phyloP scores from a whole-genome alignment of 2,797 vertebrate genomes.

The Artibeus lituratus region DNA sequence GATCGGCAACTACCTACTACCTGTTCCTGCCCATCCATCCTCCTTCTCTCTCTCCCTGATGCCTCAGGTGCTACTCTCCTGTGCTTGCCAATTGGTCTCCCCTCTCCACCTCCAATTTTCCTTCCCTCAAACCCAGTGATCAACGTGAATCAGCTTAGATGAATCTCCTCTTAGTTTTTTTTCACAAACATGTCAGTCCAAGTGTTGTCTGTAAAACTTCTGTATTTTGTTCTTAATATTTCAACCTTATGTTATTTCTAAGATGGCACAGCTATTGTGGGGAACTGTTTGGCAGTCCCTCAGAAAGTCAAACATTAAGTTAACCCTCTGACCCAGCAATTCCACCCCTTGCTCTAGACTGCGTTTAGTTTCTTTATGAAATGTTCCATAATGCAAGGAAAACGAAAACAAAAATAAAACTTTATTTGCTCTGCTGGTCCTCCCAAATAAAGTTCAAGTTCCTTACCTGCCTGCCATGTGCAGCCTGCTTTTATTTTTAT shows the following conservation, averaged over 20 bases:
- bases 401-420: conserved; percentile 20
- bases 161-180: not conserved
- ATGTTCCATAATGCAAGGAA: conserved; percentile 23
- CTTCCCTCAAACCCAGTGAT: not conserved
- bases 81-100: not conserved
- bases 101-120: not conserved
- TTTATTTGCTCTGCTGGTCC: not conserved
- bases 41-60: not conserved
- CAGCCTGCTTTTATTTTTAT: not conserved
- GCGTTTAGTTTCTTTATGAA: not conserved
- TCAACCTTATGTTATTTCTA: not conserved
- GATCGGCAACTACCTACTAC: not conserved
- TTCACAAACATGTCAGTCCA: not conserved
- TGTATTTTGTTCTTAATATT: not conserved
- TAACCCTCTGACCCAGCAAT: not conserved
- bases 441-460: not conserved
- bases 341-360: not conserved
- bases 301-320: not conserved
- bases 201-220: not conserved
- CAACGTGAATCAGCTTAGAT: not conserved
- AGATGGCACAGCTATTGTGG: not conserved
- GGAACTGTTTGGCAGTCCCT: not conserved
- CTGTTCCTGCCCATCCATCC: not conserved
- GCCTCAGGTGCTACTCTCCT: not conserved
- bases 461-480: not conserved